A percentile compares a stretch with the other conserved stretches of the same genome.
These are phyloP conservation scores for Hoplodrina blanda DNA, from an alignment of 2,888 invertebrate species.

Conservation along the genomic window DNA sequence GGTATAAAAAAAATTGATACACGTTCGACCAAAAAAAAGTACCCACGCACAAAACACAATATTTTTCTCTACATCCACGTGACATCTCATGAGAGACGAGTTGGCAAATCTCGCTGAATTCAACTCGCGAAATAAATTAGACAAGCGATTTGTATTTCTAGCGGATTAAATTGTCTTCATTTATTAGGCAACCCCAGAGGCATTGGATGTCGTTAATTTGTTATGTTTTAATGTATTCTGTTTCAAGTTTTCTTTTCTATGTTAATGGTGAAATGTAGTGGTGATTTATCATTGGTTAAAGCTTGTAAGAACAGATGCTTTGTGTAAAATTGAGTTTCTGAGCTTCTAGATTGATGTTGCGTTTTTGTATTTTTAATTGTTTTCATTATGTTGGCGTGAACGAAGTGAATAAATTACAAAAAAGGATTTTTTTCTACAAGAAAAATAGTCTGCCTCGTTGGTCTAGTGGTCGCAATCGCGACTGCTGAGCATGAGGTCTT, in stretches of 20 bases:
- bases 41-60: slow-evolving; percentile 13
- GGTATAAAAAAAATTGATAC: not conserved
- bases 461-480: too few relatives aligned
- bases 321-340: slow-evolving; percentile 7
- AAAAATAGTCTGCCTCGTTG: too few relatives aligned
- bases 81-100: slow-evolving; percentile 65
- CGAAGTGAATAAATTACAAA: not conserved
- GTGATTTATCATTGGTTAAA: slow-evolving; percentile 47
- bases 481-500: too few relatives aligned
- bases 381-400: not conserved
- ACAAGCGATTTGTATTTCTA: slow-evolving; percentile 80
- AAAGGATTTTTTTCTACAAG: not conserved
- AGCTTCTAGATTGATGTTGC: not conserved
- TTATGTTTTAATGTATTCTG: slow-evolving; percentile 56
- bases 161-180: slow-evolving; percentile 84
- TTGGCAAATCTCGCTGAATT: slow-evolving; percentile 74
- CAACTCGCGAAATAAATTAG: slow-evolving; percentile 82
- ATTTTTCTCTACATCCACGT: slow-evolving; percentile 60
- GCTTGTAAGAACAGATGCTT: slow-evolving; percentile 33
- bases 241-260: slow-evolving; percentile 44
- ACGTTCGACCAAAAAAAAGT: not conserved
- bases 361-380: not conserved
- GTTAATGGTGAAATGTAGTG: slow-evolving; percentile 43
- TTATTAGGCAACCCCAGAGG: slow-evolving; percentile 74
- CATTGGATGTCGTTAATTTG: slow-evolving; percentile 63